phyloP scores from a whole-genome alignment of 2,113 vertebrate genomes.

The Hipposideros armiger region DNA sequence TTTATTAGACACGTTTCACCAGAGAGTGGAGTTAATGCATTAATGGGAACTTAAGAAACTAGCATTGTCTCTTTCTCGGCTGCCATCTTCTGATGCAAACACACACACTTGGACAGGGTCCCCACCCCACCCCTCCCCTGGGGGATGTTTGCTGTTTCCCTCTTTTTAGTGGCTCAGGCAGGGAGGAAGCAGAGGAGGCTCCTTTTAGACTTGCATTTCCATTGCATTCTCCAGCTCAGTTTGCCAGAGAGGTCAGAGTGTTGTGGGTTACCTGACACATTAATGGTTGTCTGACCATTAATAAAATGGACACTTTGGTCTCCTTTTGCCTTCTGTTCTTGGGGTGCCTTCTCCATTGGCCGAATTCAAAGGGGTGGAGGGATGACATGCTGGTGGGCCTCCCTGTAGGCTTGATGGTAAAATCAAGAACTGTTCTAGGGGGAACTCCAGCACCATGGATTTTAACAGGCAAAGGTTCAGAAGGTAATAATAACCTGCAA shows the following conservation, averaged over 20 bases:
- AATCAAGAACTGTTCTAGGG: neutral
- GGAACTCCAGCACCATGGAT: neutral
- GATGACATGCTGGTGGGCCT: neutral
- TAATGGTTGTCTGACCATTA: neutral
- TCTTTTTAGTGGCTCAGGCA: neutral
- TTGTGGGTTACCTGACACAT: neutral
- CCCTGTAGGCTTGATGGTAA: neutral
- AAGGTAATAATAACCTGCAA: neutral
- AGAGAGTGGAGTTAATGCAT: neutral
- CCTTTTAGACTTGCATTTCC: neutral
- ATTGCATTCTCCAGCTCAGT: neutral
- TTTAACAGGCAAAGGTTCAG: neutral
- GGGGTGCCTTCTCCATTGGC: neutral
- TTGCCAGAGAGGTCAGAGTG: neutral
- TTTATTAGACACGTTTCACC: neutral
- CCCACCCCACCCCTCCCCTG: neutral
- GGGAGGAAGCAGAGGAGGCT: neutral
- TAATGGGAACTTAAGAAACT: neutral
- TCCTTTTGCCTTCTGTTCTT: neutral
- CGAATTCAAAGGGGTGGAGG: neutral
- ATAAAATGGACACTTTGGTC: neutral
- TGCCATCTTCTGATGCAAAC: neutral
- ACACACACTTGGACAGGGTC: neutral
- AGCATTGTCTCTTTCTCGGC: neutral
- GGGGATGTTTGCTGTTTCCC: neutral